These are phyloP conservation scores for Drosophila tsacasi DNA, from an alignment of 1,140 invertebrate genomes.

Conservation along the genomic window DNA sequence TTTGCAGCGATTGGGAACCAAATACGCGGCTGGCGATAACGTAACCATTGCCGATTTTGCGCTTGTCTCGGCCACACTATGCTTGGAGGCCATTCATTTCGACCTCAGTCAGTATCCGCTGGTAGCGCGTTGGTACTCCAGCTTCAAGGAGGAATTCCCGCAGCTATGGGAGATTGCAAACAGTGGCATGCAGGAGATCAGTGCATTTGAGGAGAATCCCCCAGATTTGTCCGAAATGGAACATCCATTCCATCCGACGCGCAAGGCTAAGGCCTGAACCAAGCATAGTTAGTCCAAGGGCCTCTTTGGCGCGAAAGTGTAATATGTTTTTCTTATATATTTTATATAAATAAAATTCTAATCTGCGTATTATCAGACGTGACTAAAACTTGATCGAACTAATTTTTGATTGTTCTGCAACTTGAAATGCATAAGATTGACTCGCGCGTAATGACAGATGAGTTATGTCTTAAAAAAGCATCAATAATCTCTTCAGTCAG, in stretches of 20 bases:
- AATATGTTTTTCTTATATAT: constrained; percentile 10
- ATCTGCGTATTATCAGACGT: background rate
- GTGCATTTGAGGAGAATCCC: constrained; percentile 88
- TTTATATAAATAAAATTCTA: constrained; percentile 3
- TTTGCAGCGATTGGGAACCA: constrained; percentile 87
- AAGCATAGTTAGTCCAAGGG: constrained; percentile 4
- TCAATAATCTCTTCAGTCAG: background rate
- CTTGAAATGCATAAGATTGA: background rate
- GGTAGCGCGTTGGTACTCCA: constrained; percentile 88
- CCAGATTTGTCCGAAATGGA: constrained; percentile 89
- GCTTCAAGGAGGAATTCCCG: constrained; percentile 89
- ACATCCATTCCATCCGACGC: constrained; percentile 90
- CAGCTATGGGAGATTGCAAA: constrained; percentile 89
- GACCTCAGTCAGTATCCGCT: constrained; percentile 87
- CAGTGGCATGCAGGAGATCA: constrained; percentile 89
- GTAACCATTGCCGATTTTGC: constrained; percentile 91
- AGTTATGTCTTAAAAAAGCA: background rate
- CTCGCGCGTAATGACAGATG: background rate
- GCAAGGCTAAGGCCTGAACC: constrained; percentile 82
- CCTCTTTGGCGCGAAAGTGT: constrained; percentile 1
- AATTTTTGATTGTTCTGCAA: background rate
- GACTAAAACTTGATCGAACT: background rate
- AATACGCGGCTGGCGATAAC: constrained; percentile 89
- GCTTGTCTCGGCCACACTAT: constrained; percentile 89
- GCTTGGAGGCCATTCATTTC: constrained; percentile 90